Percentiles rank a stretch among this genome's conserved stretches.
phyloP scores from a whole-genome alignment of 2,113 vertebrate species.

The Pterocles orientalis region DNA sequence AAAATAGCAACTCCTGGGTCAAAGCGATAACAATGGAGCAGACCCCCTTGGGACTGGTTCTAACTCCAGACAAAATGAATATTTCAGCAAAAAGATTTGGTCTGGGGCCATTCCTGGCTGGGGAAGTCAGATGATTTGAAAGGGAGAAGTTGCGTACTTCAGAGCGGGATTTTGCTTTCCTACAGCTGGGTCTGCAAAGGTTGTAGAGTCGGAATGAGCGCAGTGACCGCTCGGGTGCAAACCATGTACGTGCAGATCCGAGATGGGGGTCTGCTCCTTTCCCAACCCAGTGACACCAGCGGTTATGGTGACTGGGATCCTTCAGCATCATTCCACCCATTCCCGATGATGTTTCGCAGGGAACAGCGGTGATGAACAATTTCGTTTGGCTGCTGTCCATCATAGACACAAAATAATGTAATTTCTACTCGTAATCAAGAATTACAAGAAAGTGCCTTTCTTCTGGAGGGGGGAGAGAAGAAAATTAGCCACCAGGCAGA shows the following conservation, averaged over 20 bases:
- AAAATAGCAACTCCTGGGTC: not conserved
- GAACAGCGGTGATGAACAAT: not conserved
- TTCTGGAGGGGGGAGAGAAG: not conserved
- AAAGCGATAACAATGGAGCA: not conserved
- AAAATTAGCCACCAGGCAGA: not conserved
- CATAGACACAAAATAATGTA: not conserved
- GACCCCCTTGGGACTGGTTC: not conserved
- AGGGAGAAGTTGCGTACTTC: not conserved
- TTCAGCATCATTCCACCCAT: not conserved
- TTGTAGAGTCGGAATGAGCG: not conserved
- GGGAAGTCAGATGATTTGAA: not conserved
- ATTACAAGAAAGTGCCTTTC: not conserved
- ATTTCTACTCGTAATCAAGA: not conserved
- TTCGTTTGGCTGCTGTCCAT: not conserved
- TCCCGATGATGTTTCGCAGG: not conserved
- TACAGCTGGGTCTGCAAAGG: too few species aligned
- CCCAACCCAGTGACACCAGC: not conserved
- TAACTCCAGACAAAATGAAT: not conserved
- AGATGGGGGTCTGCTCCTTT: not conserved
- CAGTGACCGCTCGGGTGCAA: not conserved
- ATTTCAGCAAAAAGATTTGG: not conserved
- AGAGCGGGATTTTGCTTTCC: not conserved
- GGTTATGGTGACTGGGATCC: not conserved
- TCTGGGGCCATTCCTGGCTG: not conserved
- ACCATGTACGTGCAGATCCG: accelerated